Evolutionary conservation across 2,797 vertebrate species (phyloP), one percentile per base, ranked within the genome.

Genomic region (Sebastolobus altivelis): DNA sequence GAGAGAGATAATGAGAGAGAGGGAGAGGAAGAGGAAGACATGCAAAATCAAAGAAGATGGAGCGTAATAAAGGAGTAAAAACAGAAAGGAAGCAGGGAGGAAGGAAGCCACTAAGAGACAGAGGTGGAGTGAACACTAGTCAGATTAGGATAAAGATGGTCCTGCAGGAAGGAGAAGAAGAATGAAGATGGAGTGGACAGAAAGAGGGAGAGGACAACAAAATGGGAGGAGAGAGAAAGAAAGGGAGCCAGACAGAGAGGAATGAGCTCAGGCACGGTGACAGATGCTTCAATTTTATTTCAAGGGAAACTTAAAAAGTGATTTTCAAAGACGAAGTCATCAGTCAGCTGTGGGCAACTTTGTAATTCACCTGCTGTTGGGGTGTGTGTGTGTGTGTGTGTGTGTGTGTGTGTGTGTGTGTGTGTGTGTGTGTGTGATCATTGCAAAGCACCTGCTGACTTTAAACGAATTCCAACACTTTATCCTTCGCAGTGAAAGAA

Each of bases 321-420:
- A 55, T 56, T 68, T 58, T 79, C 46, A 82, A 77, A 83, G 37
- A 65, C 38, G 31, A 77, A 62, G 65, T 75, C 69, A 75, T 80
- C 38, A 18, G 35, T 83, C 61, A 60, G 60, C 54, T 43, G 58
- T 49, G 8, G 20, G 58, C 56, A 54, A 25, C 29, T 52, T 61
- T 37, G 20, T 54, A 60, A 12, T 43, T 72, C 65, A 54, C 52
- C 38, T 75, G 49, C 35, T 68, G 20, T 4, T 31, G 14, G 8
- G 69, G 35, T 59, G 46, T 61, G 59, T 75, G 11, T 49, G 54
- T 65, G 58, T 75, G 66, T 20, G 25, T 11, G 8, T 38, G 29
- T 18, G 12, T 38, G 52, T 56, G 11, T 18, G 22, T 27, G 40
- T 25, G n/a, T n/a, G 22, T 7, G 35, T 18, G 12, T 38, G 52